Evolutionary conservation across 2,113 vertebrate species (phyloP).

Genomic region (Eulacestoma nigropectus): DNA sequence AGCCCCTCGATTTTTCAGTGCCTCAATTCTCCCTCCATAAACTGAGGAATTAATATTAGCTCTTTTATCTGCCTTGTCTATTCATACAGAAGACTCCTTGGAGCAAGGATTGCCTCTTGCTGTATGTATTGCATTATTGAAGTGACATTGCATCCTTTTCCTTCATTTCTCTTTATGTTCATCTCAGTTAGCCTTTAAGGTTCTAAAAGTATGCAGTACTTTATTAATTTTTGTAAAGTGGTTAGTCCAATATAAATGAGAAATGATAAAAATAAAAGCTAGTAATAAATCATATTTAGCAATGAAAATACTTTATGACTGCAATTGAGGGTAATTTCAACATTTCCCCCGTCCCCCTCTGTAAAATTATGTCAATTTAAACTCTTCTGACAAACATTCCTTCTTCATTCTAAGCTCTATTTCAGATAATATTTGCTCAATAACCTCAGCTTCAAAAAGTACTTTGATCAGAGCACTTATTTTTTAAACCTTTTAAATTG

Average conservation of each 20-base stretch:
- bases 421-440: not conserved
- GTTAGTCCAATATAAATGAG: not conserved
- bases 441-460: not conserved
- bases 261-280: slow-evolving; percentile 22
- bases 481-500: not conserved
- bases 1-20: slow-evolving; percentile 41
- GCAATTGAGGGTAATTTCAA: not conserved
- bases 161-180: slow-evolving; percentile 48
- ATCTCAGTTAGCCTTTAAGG: slow-evolving; percentile 25
- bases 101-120: slow-evolving; percentile 51
- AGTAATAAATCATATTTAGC: slow-evolving; percentile 31
- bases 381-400: not conserved
- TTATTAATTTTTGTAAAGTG: slow-evolving; percentile 41
- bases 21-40: slow-evolving; percentile 40
- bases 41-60: slow-evolving; percentile 51
- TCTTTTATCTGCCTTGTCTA: slow-evolving; percentile 44
- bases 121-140: slow-evolving; percentile 44
- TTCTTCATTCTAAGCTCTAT: not conserved
- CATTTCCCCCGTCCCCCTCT: not conserved
- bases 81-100: slow-evolving; percentile 44
- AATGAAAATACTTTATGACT: not conserved
- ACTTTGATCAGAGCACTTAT: not conserved
- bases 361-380: slow-evolving; percentile 12
- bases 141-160: slow-evolving; percentile 48
- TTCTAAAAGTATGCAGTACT: not conserved